Evolutionary conservation across 2,888 invertebrate genomes (phyloP), one percentile per base, ranked within the genome.

Genomic region (Coelinius sp.): DNA sequence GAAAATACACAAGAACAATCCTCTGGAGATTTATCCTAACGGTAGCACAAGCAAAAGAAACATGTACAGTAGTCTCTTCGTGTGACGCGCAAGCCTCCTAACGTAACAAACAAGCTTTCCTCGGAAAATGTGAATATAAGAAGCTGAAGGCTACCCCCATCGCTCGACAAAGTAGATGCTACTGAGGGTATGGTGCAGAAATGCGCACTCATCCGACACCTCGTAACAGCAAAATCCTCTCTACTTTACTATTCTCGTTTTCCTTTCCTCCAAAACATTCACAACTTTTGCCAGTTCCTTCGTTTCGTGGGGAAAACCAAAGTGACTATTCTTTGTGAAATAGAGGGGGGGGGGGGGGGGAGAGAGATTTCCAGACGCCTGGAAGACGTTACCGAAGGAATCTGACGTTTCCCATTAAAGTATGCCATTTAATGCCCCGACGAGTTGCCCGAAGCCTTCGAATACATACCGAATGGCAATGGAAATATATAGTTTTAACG

Each of bases 321-420:
- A 59, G 59, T 59, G 59, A 59, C 59, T 59, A 35, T 59, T 31
- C 31, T 59, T 59, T 35, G 35, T 17, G 20, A 20, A 20, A 35
- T 14, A 20, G 31, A 17, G 59, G 6, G 35, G 31, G 17, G n/a
- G n/a, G 14, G 14, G 27, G 56, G 1, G 17, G 31, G 20, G 20
- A 20, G 31, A 14, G 59, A 8, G 17, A 31, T 56, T 31, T 35
- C 17, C 31, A 31, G 59, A 59, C 59, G 31, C 20, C 59, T 59
- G 59, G 59, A 59, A 59, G 44, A 68, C 56, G 53, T 53, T 41
- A 38, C 53, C 75, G 69, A 74, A 74, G 77, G 75, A 78, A 79
- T 78, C 77, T 77, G 78, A 80, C 77, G 73, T 77, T 80, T 72
- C 74, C 76, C 76, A 79, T 80, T 77, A 78, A 76, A 77, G 75